phyloP scores from a whole-genome alignment of 2,888 invertebrate species.

The Leptinotarsa haldemani region DNA sequence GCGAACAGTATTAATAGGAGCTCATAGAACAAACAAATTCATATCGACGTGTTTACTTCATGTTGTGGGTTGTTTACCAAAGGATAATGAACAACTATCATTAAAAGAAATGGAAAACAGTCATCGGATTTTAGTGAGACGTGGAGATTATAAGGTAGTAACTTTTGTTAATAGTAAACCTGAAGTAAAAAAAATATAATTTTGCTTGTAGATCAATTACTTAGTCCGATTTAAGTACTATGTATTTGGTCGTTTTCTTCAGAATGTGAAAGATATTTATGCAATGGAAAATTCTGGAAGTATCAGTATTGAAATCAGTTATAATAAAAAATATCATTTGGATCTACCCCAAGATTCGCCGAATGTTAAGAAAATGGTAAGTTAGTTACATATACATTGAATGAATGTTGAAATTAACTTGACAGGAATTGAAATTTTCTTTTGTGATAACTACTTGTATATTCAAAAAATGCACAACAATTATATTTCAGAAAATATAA shows the following conservation, averaged over 20 bases:
- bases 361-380: constrained; percentile 38
- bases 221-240: constrained; percentile 43
- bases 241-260: constrained; percentile 44
- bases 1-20: constrained; percentile 46
- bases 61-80: constrained; percentile 39
- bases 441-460: too few species aligned
- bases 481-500: too few species aligned
- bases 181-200: constrained; percentile 19
- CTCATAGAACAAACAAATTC: constrained; percentile 27
- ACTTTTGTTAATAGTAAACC: constrained; percentile 2
- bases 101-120: constrained; percentile 45
- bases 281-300: constrained; percentile 38
- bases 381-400: background rate
- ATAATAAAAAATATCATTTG: constrained; percentile 39
- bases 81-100: constrained; percentile 39
- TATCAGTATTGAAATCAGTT: constrained; percentile 42
- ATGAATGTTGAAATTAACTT: background rate
- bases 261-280: constrained; percentile 32
- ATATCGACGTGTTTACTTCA: constrained; percentile 39
- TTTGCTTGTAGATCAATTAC: constrained; percentile 36
- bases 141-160: constrained; percentile 24
- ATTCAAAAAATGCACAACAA: background rate
- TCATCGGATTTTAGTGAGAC: constrained; percentile 37
- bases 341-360: constrained; percentile 28
- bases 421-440: too few species aligned